These are phyloP conservation scores for Eupithecia tripunctaria DNA, from an alignment of 2,888 invertebrate species.

Conservation along the genomic window DNA sequence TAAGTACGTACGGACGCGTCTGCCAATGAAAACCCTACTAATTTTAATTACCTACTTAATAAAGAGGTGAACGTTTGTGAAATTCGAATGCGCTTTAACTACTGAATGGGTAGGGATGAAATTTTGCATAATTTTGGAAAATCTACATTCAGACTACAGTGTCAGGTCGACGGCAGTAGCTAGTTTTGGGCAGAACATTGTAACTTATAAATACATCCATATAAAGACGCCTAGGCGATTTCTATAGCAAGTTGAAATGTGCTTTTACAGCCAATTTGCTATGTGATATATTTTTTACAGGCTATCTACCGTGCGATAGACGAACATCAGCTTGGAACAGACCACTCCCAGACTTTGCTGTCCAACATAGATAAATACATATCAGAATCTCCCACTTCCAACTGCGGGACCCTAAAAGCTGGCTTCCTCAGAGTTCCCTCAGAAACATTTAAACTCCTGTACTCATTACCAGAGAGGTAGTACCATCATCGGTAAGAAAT, in stretches of 20 bases:
- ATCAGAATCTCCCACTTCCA: constrained; percentile 60
- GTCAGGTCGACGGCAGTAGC: too few species aligned
- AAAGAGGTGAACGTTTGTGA: too few species aligned
- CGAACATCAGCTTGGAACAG: constrained; percentile 87
- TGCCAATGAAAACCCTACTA: too few species aligned
- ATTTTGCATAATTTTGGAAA: too few species aligned
- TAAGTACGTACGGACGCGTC: too few species aligned
- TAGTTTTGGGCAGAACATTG: too few species aligned
- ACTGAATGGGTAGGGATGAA: too few species aligned
- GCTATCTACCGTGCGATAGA: constrained; percentile 72
- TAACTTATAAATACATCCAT: background rate
- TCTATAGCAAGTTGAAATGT: background rate
- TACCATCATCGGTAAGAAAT: background rate
- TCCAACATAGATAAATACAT: constrained; percentile 76
- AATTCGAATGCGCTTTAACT: too few species aligned
- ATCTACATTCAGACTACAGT: too few species aligned
- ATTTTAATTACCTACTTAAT: too few species aligned
- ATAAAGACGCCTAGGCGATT: background rate
- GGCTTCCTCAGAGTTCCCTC: constrained; percentile 68
- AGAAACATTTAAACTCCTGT: constrained; percentile 55
- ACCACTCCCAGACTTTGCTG: constrained; percentile 86
- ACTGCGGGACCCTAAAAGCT: constrained; percentile 72
- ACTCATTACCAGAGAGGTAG: constrained; percentile 41
- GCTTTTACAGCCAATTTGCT: background rate
- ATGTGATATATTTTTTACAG: constrained; percentile 48